These are phyloP conservation scores for Cabera pusaria DNA, from an alignment of 2,888 invertebrate species.

Conservation along the genomic window DNA sequence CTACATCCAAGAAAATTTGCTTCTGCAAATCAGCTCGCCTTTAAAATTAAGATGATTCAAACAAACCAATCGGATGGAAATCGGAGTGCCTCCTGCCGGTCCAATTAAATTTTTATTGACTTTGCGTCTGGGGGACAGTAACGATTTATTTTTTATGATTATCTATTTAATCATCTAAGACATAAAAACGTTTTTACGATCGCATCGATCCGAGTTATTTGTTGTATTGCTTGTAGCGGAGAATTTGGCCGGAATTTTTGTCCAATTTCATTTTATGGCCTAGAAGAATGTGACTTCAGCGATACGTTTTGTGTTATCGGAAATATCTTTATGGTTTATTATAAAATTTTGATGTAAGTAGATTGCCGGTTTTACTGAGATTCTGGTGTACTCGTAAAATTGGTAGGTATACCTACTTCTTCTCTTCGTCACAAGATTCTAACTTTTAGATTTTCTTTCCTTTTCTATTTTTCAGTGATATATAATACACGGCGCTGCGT, in stretches of 20 bases:
- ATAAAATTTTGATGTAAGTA: slow-evolving; percentile 16
- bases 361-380: slow-evolving; percentile 5
- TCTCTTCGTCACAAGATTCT: too few relatives aligned
- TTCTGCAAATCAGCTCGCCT: slow-evolving; percentile 30
- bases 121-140: slow-evolving; percentile 32
- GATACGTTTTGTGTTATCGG: slow-evolving; percentile 16
- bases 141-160: slow-evolving; percentile 55
- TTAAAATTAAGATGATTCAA: slow-evolving; percentile 40
- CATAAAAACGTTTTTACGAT: slow-evolving; percentile 50
- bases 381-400: too few relatives aligned
- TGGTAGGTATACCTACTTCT: too few relatives aligned
- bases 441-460: too few relatives aligned
- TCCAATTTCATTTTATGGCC: slow-evolving; percentile 25
- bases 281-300: slow-evolving; percentile 24
- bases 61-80: slow-evolving; percentile 46
- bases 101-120: slow-evolving; percentile 51
- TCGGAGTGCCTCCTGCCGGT: slow-evolving; percentile 40
- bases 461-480: too few relatives aligned
- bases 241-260: slow-evolving; percentile 26
- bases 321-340: slow-evolving; percentile 16
- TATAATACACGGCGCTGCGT: too few relatives aligned
- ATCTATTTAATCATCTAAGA: slow-evolving; percentile 58
- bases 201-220: slow-evolving; percentile 26
- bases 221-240: slow-evolving; percentile 27
- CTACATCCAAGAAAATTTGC: slow-evolving; percentile 27